Base-by-base conservation (phyloP, 2,113 vertebrate genomes). In the Tetrao urogallus region DNA sequence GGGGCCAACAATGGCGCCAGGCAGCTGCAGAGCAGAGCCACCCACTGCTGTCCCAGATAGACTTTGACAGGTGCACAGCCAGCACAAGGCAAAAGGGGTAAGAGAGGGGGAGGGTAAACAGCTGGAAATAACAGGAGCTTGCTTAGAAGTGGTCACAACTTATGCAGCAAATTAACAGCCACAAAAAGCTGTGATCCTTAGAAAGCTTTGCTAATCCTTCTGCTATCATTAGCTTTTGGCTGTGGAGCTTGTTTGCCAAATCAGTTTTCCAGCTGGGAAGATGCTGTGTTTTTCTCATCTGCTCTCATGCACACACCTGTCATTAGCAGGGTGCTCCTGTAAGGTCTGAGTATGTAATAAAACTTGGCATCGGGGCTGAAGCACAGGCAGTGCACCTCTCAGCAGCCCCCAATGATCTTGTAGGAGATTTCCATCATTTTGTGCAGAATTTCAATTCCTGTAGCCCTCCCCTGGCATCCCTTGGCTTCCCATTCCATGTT, bases 61-160 rank as follows among this genome's bases (percentile, higher is more conserved):
- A 61, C 76, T 45, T 16, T 72, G 69, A 60, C 73, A 95, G 73
- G 86, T 74, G 73, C 73, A 70, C 63, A 86, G 73, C 54, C 66
- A 91, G 43, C 56, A 89, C 50, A 82, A 90, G 69, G 63, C 61
- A 52, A 75, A 93, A 83, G 28, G 16, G 82, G 16, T 16, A 57
- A 28, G 58, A 57, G 25, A 52, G 24, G 34, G 69, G 18, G 73
- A 91, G 8, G 12, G 58, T 60, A 92, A 93, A 71, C 73, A 84
- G 73, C 82, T 93, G 93, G 43, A 88, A 94, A 82, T 5, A 91
- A 40, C 40, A 70, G 89, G 60, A 82, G 22, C 75, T 85, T 89
- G 60, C 78, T 85, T 89, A 50, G 56, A 89, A 89, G 47, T 3
- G 32, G 34, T 80, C 48, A 60, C 4, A 1, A 88, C 64, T 82